Conservation (phyloP, 1,140 invertebrate species). For the Penaeus chinensis region DNA sequence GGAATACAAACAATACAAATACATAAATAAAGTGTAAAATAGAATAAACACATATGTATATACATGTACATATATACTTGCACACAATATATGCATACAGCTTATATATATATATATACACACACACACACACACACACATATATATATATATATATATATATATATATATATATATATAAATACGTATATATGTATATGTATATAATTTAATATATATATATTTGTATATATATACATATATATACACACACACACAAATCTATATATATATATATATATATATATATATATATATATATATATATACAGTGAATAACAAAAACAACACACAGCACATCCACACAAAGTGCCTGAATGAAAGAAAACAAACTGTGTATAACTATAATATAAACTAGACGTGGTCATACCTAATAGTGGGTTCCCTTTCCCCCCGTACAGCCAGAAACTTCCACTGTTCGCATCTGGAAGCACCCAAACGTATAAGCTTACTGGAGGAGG, state of each 20-base stretch:
- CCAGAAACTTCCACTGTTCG: constrained; percentile 47
- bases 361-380: constrained; percentile 7
- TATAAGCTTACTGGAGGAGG: constrained; percentile 22
- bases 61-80: constrained; percentile 21
- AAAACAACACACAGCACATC: neutral
- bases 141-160: constrained; percentile 46
- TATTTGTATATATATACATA: constrained; percentile 45
- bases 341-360: neutral
- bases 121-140: constrained; percentile 38
- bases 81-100: constrained; percentile 10
- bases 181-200: constrained; percentile 40
- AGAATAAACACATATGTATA: neutral
- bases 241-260: constrained; percentile 36
- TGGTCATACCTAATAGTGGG: constrained; percentile 54
- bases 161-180: constrained; percentile 23
- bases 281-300: neutral
- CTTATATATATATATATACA: constrained; percentile 33
- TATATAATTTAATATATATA: constrained; percentile 43
- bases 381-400: neutral
- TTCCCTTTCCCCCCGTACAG: constrained; percentile 56
- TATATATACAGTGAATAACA: neutral
- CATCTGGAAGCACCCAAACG: constrained; percentile 58
- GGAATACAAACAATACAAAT: constrained; percentile 4
- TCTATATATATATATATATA: neutral
- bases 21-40: neutral